Evolutionary conservation across 2,797 vertebrate species (phyloP), one percentile per base, ranked within the genome.

Genomic region (Pteronotus mesoamericanus): DNA sequence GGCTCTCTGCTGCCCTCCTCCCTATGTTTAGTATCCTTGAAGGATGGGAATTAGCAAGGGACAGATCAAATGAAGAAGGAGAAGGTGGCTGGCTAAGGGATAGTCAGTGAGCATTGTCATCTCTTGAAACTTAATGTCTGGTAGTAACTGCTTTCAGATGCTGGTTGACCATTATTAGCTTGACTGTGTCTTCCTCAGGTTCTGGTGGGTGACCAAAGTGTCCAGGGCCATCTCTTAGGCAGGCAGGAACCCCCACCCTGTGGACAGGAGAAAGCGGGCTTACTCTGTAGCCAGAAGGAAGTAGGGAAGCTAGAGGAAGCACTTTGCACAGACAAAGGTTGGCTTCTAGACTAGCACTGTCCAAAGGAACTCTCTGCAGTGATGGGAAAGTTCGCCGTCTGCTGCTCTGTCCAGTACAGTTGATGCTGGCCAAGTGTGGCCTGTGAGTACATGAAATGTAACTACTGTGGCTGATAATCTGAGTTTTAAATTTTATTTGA

Each of bases 371-470:
- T 48, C 37, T 48, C 87, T 39, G 5, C 32, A 2, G 11, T 1
- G 59, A 59, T 6, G 16, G n/a, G 29, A 71, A 32, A 71, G n/a
- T 9, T 59, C 46, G 66, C 12, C 32, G 16, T 16, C 34, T 5
- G 21, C 18, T 1, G 9, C n/a, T n/a, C n/a, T 18, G 6, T 61
- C 16, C 4, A 6, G 3, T 24, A 3, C 2, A 19, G 12, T 19
- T 37, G 37, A 37, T 6, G 1, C 42, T 14, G 32, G 44, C 29
- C 24, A 2, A 0, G 9, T 11, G 29, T 44, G 44, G 68, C 34
- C 26, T 0, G 11, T 29, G 74, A 78, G n/a, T 22, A 0, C n/a
- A 1, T 46, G 80, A 66, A n/a, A 44, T 6, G 32, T 44, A 44
- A 59, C 75, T 83, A 3, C 21, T 39, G 46, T 72, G 88, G 37